Base-by-base conservation (phyloP, 2,888 invertebrate species). In the Trachelus stipa region DNA sequence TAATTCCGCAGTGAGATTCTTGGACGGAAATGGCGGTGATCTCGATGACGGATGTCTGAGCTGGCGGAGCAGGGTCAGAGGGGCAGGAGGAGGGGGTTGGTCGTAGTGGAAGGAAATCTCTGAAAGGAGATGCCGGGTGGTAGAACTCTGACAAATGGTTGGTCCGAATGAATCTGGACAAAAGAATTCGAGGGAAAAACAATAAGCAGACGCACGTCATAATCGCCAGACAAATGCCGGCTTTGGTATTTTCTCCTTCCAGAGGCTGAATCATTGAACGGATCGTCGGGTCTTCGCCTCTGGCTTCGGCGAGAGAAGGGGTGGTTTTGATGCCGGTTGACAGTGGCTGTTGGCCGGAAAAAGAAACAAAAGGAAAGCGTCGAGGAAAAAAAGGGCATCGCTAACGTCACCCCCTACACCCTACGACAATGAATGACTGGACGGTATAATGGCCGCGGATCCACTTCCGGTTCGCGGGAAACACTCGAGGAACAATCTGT, bases 161-260 rank as follows among this genome's bases (percentile, higher is more conserved):
- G 75, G 73, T 74, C 56, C 77, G 76, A 77, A 79, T 76, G 78
- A 78, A 78, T 75, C 75, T 31, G 77, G 74, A 79, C 74, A 78
- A 80, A 78, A 79, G 77, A 31, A 75, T 74, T 73, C 71, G n/a
- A 34, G 75, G 34, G 75, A 79, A 77, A 77, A 80, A 82, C 79
- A 80, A 82, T 73, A 74, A 69, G 31, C 73, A 76, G 68, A 68
- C 76, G 78, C 33, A 75, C 69, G 76, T 79, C 80, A 79, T 77
- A 82, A 81, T 82, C 79, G 75, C 35, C 73, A 81, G 80, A 81
- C 77, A 78, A 81, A 82, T 80, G 77, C 76, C 75, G 71, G 71
- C 71, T 71, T 34, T 71, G 56, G 56, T 56, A 56, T 56, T 56
- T 56, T 56, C 56, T 56, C 23, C 9, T 56, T 56, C 6, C 23